Evolutionary conservation across 2,888 invertebrate genomes (phyloP), one percentile per base, ranked within the genome.

Genomic region (Mermis nigrescens): DNA sequence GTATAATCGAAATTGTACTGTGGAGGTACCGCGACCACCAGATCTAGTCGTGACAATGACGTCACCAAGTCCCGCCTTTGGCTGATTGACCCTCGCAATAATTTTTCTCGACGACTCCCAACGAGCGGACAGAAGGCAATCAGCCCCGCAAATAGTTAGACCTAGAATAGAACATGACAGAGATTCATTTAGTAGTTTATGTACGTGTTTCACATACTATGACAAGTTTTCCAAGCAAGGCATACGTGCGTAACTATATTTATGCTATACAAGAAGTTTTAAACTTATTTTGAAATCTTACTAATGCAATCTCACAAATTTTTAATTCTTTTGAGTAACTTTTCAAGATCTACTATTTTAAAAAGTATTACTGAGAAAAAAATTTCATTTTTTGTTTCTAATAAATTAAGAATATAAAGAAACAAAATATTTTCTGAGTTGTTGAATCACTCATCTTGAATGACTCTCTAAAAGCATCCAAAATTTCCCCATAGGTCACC

Each of bases 81-180:
- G 86, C 1, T 87, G 84, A 0, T 94, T 94, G 2, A 92, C 87
- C 60, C 95, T 82, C 0, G 94, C 94, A 57, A 92, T 83, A 63
- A 98, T 91, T 78, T 98, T 98, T 72, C 91, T 95, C 32, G 85
- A 81, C 1, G 92, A 90, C 71, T 91, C 89, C 98, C 98, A 98
- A 79, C 95, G 94, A 0, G 91, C 90, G 19, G 92, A 87, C 59
- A 95, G 75, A 31, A 90, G 76, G 70, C 95, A 95, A 71, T 98
- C 94, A 65, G 86, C 85, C 0, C 88, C 92, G 76, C 95, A 95
- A 68, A 99, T 94, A 69, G 84, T 84, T 7, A 98, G 76, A 58
- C 88, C 91, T 89, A 29, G 63, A 61, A 45, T 12, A 55, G 52
- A 64, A 31, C 15, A 26, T 28, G 2, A 22, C n/a, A 27, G 31